Conservation (phyloP, 1,140 invertebrate species). For the Polyergus mexicanus region DNA sequence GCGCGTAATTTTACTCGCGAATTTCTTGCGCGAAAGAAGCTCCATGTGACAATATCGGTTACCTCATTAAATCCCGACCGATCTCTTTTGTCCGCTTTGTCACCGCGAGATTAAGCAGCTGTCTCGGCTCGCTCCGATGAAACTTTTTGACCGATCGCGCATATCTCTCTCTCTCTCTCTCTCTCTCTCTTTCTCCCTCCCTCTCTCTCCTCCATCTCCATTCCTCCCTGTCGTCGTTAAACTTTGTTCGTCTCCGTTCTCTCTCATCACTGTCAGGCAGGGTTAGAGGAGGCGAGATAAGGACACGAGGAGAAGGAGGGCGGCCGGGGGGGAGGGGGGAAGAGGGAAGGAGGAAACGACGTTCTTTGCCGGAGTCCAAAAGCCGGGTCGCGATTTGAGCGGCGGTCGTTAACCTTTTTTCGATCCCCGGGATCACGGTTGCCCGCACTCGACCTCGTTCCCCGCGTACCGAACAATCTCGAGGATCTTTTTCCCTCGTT, state of each 20-base stretch:
- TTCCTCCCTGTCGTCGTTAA: slow-evolving; percentile 32
- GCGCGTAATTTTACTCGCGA: neutral
- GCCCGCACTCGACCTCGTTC: slow-evolving; percentile 58
- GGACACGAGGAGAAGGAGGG: neutral
- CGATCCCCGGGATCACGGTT: slow-evolving; percentile 55
- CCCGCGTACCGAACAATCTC: slow-evolving; percentile 39
- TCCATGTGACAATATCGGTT: slow-evolving; percentile 18
- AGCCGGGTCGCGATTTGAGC: slow-evolving; percentile 60
- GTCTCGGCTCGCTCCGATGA: slow-evolving; percentile 20
- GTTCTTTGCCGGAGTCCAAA: slow-evolving; percentile 47
- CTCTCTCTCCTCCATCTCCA: slow-evolving; percentile 19
- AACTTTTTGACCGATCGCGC: slow-evolving; percentile 60
- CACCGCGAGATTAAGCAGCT: slow-evolving; percentile 58
- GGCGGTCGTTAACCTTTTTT: slow-evolving; percentile 66
- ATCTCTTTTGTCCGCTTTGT: slow-evolving; percentile 33
- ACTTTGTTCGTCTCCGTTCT: slow-evolving; percentile 41
- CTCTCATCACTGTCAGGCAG: slow-evolving; percentile 48
- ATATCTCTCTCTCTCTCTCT: slow-evolving; percentile 9
- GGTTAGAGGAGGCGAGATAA: slow-evolving; percentile 53
- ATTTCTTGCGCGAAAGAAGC: slow-evolving; percentile 32
- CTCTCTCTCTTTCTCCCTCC: neutral
- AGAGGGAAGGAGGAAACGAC: slow-evolving; percentile 31
- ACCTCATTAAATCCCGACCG: slow-evolving; percentile 38
- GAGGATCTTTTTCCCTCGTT: slow-evolving; percentile 34
- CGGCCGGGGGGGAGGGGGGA: neutral